phyloP scores from a whole-genome alignment of 2,888 invertebrate species.

The Drosophila parthenogenetica region DNA sequence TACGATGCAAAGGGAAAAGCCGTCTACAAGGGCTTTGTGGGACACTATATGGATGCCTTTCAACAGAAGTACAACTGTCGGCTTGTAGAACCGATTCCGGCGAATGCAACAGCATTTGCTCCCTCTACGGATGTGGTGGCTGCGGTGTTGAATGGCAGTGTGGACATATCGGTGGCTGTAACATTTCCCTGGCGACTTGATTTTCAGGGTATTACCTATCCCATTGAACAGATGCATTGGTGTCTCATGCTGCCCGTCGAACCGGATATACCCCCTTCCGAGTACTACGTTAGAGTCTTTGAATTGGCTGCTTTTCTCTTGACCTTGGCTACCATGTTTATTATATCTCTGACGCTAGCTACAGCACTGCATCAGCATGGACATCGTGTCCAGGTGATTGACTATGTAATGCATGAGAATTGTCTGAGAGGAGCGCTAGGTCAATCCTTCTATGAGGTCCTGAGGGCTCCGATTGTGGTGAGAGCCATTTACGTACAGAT shows the following conservation, averaged over 20 bases:
- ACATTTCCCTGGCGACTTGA: constrained; percentile 49
- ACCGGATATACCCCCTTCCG: constrained; percentile 66
- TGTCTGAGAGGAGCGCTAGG: constrained; percentile 78
- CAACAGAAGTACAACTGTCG: constrained; percentile 69
- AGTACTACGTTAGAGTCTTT: constrained; percentile 75
- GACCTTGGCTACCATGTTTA: constrained; percentile 53
- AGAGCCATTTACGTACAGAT: constrained; percentile 78
- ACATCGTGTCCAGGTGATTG: constrained; percentile 49
- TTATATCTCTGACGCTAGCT: constrained; percentile 69
- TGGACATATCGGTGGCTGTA: constrained; percentile 71
- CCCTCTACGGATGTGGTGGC: constrained; percentile 56
- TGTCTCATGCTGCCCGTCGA: constrained; percentile 81
- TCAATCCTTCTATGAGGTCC: constrained; percentile 75
- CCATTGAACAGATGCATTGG: constrained; percentile 70
- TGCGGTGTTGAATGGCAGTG: constrained; percentile 67
- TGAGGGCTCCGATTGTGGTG: constrained; percentile 61
- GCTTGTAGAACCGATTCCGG: constrained; percentile 54
- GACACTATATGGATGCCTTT: constrained; percentile 72
- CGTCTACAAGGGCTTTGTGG: constrained; percentile 67
- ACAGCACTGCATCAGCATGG: constrained; percentile 59
- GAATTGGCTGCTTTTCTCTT: constrained; percentile 63
- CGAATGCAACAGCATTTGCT: constrained; percentile 25
- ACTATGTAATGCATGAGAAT: constrained; percentile 75
- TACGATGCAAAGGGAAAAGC: constrained; percentile 38
- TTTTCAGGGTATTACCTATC: constrained; percentile 62